phyloP scores from a whole-genome alignment of 2,888 invertebrate species.

The Clunio marinus region DNA sequence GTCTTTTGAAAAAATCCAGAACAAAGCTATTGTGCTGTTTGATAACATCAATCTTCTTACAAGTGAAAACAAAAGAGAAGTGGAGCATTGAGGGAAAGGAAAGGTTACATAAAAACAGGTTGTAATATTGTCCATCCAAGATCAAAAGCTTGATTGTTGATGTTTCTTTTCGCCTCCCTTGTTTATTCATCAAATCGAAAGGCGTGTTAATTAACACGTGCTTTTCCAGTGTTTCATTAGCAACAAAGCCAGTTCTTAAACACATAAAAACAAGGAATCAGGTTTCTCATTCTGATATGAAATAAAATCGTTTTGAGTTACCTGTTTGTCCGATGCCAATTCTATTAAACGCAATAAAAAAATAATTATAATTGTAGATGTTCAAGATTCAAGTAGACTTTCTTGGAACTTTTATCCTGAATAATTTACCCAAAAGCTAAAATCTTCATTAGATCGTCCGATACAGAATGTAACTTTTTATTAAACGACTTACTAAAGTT shows the following conservation, averaged over 20 bases:
- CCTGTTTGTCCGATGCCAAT: background rate
- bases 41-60: background rate
- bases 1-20: conserved; percentile 4
- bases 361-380: no score
- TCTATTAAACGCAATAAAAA: background rate
- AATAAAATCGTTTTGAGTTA: background rate
- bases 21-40: conserved; percentile 23
- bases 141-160: background rate
- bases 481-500: no score
- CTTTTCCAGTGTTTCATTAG: background rate
- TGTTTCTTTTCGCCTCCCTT: background rate
- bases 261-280: background rate
- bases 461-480: no score
- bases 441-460: no score
- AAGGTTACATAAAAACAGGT: background rate
- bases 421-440: no score
- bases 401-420: background rate
- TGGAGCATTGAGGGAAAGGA: background rate
- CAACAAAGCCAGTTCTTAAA: background rate
- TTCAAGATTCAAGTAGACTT: background rate
- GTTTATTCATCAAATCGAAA: background rate
- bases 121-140: background rate
- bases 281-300: background rate
- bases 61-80: background rate
- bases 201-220: conserved; percentile 34